phyloP scores from a whole-genome alignment of 37 sponge, comb jelly and placozoan species.

The Bolinopsis microptera region DNA sequence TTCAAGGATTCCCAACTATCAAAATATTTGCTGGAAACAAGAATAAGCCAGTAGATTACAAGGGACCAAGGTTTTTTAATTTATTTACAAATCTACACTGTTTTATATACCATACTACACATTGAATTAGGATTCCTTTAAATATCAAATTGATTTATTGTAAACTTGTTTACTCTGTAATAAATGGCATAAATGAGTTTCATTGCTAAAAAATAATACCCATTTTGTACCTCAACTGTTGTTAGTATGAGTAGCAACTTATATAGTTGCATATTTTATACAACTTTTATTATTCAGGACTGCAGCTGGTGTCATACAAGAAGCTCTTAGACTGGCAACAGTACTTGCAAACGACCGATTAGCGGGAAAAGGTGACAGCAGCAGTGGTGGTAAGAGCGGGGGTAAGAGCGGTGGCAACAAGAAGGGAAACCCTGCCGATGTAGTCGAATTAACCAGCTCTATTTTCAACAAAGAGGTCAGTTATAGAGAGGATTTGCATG shows the following conservation, averaged over 20 bases:
- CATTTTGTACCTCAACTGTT: too few species aligned
- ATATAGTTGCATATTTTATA: background rate
- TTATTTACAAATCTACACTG: background rate
- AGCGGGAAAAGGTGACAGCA: constrained; percentile 66
- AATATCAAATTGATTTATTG: too few species aligned
- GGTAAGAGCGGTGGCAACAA: constrained; percentile 42
- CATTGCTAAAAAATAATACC: too few species aligned
- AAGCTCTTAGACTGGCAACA: constrained; percentile 39
- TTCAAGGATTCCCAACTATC: constrained; percentile 95
- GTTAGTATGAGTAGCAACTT: background rate
- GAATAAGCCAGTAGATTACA: constrained; percentile 83
- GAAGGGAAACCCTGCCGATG: constrained; percentile 73
- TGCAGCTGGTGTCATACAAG: constrained; percentile 49
- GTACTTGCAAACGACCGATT: constrained; percentile 43
- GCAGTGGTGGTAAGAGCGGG: constrained; percentile 63
- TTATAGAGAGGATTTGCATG: background rate
- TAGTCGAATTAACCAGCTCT: constrained; percentile 82
- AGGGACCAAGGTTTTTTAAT: constrained; percentile 67
- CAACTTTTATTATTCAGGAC: constrained; percentile 23
- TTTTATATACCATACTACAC: too few species aligned
- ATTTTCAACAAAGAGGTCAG: constrained; percentile 80
- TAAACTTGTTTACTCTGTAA: too few species aligned
- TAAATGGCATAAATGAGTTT: too few species aligned
- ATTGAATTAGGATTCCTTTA: too few species aligned
- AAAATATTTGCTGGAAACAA: constrained; percentile 97